Evolutionary conservation across 2,113 vertebrate genomes (phyloP), one percentile per base, ranked within the genome.

Genomic region (Chionodraco myersi): DNA sequence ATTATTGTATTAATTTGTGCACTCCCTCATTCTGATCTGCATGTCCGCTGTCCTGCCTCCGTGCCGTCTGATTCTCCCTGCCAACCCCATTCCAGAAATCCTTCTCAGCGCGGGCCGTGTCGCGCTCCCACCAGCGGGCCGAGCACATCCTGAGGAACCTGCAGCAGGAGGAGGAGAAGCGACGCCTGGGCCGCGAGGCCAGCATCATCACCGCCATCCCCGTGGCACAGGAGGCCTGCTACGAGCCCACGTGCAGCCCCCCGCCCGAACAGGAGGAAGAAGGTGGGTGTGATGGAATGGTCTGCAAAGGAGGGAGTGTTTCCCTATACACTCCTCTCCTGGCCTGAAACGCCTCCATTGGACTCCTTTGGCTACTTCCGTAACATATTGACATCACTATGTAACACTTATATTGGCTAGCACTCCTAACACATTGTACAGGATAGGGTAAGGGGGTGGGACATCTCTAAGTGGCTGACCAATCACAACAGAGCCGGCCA

Each of bases 101-200:
- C 0, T 99, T 99, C 92, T 99, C 98, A 0, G 98, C 98, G 1
- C 95, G 97, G 58, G 98, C 98, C 2, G 98, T 99, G 75, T 99
- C 98, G 0, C 97, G 98, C 59, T 99, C 98, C 80, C 98, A 99
- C 91, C 98, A 99, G 89, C 94, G 98, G 59, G 98, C 98, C 0
- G 98, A 99, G 85, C 98, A 99, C 80, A 99, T 99, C 91, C 94
- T 99, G 85, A 99, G 98, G 94, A 99, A 99, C 91, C 94, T 99
- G 91, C 98, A 99, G 84, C 98, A 99, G 82, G 98, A 99, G 79
- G 98, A 99, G 52, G 98, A 99, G 90, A 98, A 98, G 91, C 96
- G 98, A 14, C 96, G 98, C 0, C 93, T 99, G 65, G 98, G 98
- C 44, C 93, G 98, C 4, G 98, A 99, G 93, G 98, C 98, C 84